A percentile compares a stretch with the other conserved stretches of the same genome.
Evolutionary conservation across 2,888 invertebrate species (phyloP).

Genomic region (Muschampia plurimacula): DNA sequence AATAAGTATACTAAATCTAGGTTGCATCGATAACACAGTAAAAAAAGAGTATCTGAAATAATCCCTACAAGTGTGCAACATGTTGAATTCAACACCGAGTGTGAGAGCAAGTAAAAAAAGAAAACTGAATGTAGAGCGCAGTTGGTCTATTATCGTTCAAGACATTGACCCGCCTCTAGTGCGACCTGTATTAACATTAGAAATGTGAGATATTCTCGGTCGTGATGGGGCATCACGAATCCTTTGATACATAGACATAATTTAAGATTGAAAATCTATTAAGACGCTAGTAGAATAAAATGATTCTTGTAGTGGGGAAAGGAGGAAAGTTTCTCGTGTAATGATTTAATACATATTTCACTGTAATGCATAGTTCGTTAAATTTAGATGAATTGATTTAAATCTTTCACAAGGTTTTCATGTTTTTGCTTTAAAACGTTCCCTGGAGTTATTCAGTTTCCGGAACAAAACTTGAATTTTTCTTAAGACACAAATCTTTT

Average conservation of each 20-base stretch:
- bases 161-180: constrained; percentile 81
- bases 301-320: too few species aligned
- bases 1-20: too few species aligned
- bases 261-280: not conserved
- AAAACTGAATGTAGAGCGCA: constrained; percentile 46
- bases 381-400: too few species aligned
- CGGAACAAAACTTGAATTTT: too few species aligned
- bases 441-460: too few species aligned
- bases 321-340: too few species aligned
- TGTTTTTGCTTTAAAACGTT: too few species aligned
- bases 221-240: not conserved
- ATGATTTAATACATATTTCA: too few species aligned
- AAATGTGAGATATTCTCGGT: constrained; percentile 47
- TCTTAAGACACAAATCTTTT: too few species aligned
- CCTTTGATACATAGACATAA: not conserved
- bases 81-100: not conserved
- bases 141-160: constrained; percentile 60
- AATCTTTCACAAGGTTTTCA: too few species aligned
- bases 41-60: not conserved
- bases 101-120: constrained; percentile 10
- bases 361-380: too few species aligned
- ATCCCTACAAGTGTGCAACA: not conserved
- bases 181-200: constrained; percentile 58
- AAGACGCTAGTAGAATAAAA: not conserved
- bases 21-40: too few species aligned